Evolutionary conservation across 2,888 invertebrate species (phyloP).

Genomic region (Euplexia lucipara): DNA sequence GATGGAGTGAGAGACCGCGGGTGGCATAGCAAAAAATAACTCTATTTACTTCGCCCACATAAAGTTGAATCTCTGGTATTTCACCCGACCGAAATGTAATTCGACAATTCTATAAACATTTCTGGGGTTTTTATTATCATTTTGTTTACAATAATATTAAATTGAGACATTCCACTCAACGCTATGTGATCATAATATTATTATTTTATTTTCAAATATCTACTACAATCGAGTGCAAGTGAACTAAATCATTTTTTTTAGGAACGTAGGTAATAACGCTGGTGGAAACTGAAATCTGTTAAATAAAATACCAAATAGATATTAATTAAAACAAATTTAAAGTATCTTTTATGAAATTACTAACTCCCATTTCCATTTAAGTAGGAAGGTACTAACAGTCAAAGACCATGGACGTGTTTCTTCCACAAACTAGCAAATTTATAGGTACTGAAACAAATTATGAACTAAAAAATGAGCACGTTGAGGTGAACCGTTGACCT

Average conservation of each 20-base stretch:
- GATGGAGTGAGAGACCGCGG: conserved; percentile 83
- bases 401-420: conserved; percentile 12
- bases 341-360: neutral
- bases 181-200: neutral
- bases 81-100: conserved; percentile 54
- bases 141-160: conserved; percentile 51
- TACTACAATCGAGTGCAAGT: too few relatives aligned
- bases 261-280: too few relatives aligned
- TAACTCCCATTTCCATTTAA: neutral
- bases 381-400: neutral
- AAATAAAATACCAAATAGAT: conserved; percentile 2
- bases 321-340: conserved; percentile 9
- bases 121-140: conserved; percentile 49
- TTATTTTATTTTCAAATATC: neutral
- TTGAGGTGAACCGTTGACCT: conserved; percentile 7
- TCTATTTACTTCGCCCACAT: conserved; percentile 77
- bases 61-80: conserved; percentile 71
- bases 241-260: too few relatives aligned
- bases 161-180: neutral
- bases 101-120: conserved; percentile 49
- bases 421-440: conserved; percentile 14
- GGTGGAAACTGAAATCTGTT: too few relatives aligned
- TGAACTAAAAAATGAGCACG: conserved; percentile 18
- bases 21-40: conserved; percentile 80
- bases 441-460: conserved; percentile 11